Percentiles rank a stretch among this genome's conserved stretches.
Evolutionary conservation across 2,113 vertebrate species (phyloP).

Genomic region (Thamnophis sirtalis): DNA sequence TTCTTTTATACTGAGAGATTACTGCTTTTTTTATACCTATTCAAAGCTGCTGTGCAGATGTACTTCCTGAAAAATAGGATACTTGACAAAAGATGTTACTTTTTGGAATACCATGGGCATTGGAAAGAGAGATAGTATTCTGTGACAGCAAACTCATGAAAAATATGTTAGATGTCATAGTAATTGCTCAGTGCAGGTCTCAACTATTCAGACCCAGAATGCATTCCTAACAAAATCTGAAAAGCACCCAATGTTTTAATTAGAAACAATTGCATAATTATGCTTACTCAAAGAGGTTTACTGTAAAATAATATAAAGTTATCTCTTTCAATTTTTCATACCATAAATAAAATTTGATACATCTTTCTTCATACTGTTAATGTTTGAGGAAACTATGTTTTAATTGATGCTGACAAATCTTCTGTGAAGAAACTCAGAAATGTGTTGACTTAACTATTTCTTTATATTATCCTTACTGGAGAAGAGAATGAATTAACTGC

Average conservation of each 20-base stretch:
- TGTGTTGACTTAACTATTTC: conserved; percentile 60
- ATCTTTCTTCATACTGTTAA: conserved; percentile 65
- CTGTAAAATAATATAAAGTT: conserved; percentile 66
- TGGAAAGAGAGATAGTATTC: conserved; percentile 71
- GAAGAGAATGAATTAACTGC: conserved; percentile 58
- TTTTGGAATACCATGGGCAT: conserved; percentile 75
- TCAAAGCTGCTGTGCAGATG: conserved; percentile 71
- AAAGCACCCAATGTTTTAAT: conserved; percentile 79
- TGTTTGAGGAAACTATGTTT: conserved; percentile 63
- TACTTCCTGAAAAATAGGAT: conserved; percentile 69
- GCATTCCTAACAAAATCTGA: conserved; percentile 72
- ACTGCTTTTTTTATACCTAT: conserved; percentile 72
- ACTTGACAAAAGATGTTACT: conserved; percentile 75
- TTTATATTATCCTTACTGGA: conserved; percentile 61
- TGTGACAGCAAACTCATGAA: conserved; percentile 74
- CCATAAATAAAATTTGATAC: conserved; percentile 76
- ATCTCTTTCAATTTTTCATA: conserved; percentile 67
- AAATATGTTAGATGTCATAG: conserved; percentile 78
- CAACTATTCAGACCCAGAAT: conserved; percentile 72
- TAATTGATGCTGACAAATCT: conserved; percentile 74
- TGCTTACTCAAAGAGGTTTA: conserved; percentile 66
- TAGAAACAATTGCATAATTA: conserved; percentile 77
- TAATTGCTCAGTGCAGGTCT: conserved; percentile 69
- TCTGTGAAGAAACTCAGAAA: conserved; percentile 46
- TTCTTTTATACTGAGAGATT: conserved; percentile 68